phyloP scores from a whole-genome alignment of 2,797 vertebrate species.

The Danio choprae region DNA sequence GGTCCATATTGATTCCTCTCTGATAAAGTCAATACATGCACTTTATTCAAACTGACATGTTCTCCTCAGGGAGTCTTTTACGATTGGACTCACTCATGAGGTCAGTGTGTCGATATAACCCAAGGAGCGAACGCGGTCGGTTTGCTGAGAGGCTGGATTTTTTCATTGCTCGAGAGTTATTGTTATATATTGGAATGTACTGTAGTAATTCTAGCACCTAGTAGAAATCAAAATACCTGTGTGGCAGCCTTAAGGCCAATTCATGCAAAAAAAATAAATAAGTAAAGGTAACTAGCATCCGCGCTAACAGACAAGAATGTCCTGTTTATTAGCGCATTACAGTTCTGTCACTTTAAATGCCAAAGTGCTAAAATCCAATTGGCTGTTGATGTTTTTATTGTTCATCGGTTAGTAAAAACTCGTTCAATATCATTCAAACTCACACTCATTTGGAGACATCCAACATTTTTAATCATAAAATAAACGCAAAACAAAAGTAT shows the following conservation, averaged over 20 bases:
- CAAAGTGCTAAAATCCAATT: not conserved
- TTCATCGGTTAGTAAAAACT: not conserved
- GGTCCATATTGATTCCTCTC: slow-evolving; percentile 46
- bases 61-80: slow-evolving; percentile 42
- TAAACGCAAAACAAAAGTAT: too few relatives aligned
- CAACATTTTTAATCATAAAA: too few relatives aligned
- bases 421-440: too few relatives aligned
- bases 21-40: slow-evolving; percentile 52
- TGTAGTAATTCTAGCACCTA: not conserved
- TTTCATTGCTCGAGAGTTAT: not conserved
- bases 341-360: not conserved
- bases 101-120: not conserved
- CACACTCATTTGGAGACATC: too few relatives aligned
- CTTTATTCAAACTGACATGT: slow-evolving; percentile 44
- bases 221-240: not conserved
- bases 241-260: not conserved
- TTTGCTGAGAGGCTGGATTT: too few relatives aligned
- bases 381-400: not conserved
- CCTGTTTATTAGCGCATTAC: not conserved
- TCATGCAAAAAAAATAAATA: too few relatives aligned
- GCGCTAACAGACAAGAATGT: not conserved
- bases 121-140: not conserved
- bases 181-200: not conserved
- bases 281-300: not conserved
- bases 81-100: slow-evolving; percentile 62